phyloP scores from a whole-genome alignment of 2,113 vertebrate species.

The Chloropsis hardwickii region DNA sequence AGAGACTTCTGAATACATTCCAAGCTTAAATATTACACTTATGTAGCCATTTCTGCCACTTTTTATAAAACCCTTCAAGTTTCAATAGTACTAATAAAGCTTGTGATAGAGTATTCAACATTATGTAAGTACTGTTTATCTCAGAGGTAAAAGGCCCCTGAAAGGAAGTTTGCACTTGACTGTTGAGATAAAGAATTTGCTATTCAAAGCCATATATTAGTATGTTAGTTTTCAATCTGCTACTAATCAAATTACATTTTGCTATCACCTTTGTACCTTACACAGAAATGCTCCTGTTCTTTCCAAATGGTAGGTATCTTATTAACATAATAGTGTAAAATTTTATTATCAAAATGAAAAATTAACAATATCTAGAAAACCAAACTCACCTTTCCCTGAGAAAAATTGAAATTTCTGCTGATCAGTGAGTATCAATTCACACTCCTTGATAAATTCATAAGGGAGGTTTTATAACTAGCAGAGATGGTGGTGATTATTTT shows the following conservation, averaged over 20 bases:
- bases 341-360: neutral
- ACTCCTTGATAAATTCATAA: neutral
- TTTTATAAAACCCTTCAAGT: neutral
- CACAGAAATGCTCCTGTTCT: neutral
- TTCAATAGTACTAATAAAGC: neutral
- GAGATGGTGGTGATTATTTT: neutral
- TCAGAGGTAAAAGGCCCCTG: neutral
- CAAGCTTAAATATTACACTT: neutral
- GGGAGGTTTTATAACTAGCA: neutral
- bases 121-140: neutral
- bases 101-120: neutral
- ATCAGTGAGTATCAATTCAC: neutral
- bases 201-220: neutral
- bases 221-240: neutral
- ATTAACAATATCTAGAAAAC: neutral
- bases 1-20: neutral
- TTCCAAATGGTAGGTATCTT: neutral
- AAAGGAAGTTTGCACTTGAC: neutral
- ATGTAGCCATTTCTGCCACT: neutral
- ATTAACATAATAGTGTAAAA: neutral
- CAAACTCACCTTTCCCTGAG: neutral
- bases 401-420: neutral
- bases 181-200: neutral
- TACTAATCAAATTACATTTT: neutral
- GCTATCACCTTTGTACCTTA: neutral